phyloP scores from a whole-genome alignment of 30 jellyfish, hydroid and myxozoan genomes.

The Calvadosia cruxmelitensis region DNA sequence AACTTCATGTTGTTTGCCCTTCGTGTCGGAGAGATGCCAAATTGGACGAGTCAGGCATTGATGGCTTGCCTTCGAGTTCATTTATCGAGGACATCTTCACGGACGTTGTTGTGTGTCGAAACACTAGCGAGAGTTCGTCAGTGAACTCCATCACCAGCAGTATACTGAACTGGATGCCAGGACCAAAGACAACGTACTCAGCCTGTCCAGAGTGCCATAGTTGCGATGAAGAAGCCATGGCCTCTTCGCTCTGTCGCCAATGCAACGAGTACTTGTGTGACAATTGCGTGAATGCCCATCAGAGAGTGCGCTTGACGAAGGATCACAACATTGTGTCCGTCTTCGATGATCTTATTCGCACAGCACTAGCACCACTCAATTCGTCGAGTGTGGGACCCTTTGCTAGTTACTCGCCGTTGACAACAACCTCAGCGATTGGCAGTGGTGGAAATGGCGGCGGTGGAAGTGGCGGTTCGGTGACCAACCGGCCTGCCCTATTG shows the following conservation, averaged over 20 bases:
- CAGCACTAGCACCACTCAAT: constrained; percentile 13
- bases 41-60: constrained; percentile 62
- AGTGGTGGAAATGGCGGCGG: neutral
- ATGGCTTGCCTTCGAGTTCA: constrained; percentile 76
- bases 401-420: constrained; percentile 12
- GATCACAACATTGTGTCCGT: constrained; percentile 60
- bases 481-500: constrained; percentile 26
- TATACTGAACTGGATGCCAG: constrained; percentile 10
- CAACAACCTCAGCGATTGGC: constrained; percentile 12
- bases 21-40: constrained; percentile 79
- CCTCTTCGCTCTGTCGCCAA: constrained; percentile 70
- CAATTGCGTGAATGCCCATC: constrained; percentile 84
- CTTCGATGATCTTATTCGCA: constrained; percentile 18
- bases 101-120: constrained; percentile 71
- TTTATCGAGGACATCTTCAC: constrained; percentile 81
- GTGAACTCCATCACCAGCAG: constrained; percentile 18
- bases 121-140: constrained; percentile 21
- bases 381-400: neutral
- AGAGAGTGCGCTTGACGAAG: constrained; percentile 69
- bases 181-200: constrained; percentile 10
- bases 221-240: constrained; percentile 81
- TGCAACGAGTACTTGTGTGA: constrained; percentile 86
- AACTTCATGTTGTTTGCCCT: constrained; percentile 66
- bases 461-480: constrained; percentile 4
- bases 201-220: constrained; percentile 58